Evolutionary conservation across 2,797 vertebrate species (phyloP).

Genomic region (Enteromius paludinosus): DNA sequence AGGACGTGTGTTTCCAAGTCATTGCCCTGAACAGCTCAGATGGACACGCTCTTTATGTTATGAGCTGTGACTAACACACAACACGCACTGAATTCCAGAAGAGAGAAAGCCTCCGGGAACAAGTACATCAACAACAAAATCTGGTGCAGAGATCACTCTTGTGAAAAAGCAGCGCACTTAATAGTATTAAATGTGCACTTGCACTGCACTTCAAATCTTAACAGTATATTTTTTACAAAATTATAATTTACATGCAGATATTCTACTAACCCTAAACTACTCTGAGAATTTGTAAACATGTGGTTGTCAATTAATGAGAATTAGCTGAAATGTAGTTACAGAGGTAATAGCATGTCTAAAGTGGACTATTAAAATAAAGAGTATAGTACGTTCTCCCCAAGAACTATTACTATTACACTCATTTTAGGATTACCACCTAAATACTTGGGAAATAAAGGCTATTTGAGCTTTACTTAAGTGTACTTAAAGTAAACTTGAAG

Average conservation of each 20-base stretch:
- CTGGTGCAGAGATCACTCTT: background rate
- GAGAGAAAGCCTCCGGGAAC: background rate
- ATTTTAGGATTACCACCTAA: background rate
- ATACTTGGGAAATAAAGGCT: background rate
- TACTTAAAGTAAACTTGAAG: background rate
- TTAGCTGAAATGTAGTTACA: no score
- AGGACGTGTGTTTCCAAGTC: background rate
- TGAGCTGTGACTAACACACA: constrained; percentile 38
- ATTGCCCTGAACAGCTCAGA: background rate
- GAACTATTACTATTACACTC: background rate
- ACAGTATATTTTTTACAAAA: no score
- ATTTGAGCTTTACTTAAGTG: background rate
- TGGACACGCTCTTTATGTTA: background rate
- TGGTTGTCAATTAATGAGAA: no score
- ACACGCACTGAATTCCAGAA: constrained; percentile 14
- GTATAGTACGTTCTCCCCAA: background rate
- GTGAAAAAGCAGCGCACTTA: background rate
- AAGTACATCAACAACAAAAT: background rate
- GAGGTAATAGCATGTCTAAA: no score
- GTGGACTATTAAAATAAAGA: no score
- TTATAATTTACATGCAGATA: background rate
- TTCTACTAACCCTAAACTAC: no score
- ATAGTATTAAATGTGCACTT: background rate
- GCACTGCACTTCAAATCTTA: background rate
- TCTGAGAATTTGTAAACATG: no score